Evolutionary conservation across 2,797 vertebrate genomes (phyloP).

Genomic region (Yasuhikotakia modesta): DNA sequence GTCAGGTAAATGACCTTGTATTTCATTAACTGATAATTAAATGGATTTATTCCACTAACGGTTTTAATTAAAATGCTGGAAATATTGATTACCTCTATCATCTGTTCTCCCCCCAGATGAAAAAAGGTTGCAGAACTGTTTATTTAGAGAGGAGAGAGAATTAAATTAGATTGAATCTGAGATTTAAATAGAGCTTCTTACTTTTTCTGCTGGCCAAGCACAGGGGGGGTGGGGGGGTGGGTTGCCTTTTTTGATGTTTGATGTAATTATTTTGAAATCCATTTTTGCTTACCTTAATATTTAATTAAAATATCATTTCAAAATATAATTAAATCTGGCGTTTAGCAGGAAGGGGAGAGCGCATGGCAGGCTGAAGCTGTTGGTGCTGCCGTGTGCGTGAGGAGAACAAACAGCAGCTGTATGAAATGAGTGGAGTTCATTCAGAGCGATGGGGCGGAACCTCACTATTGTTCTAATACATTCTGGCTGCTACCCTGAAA

Average conservation of each 20-base stretch:
- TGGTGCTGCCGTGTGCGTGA: constrained; percentile 1
- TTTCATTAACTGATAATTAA: constrained; percentile 99
- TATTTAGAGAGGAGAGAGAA: constrained; percentile 92
- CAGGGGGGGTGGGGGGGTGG: constrained; percentile 76
- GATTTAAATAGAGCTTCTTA: constrained; percentile 85
- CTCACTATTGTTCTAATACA: constrained; percentile 62
- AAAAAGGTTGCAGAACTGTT: constrained; percentile 92
- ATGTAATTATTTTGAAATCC: constrained; percentile 96
- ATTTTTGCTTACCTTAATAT: constrained; percentile 95
- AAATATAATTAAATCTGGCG: constrained; percentile 92
- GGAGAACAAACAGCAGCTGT: constrained; percentile 28
- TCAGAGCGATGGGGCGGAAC: constrained; percentile 55
- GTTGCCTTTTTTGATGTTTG: constrained; percentile 91
- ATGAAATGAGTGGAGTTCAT: constrained; percentile 53
- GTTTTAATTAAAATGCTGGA: constrained; percentile 99
- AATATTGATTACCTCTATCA: constrained; percentile 99
- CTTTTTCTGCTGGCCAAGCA: constrained; percentile 90
- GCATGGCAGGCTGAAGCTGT: constrained; percentile 67
- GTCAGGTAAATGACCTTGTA: constrained; percentile 98
- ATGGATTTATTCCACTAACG: constrained; percentile 99
- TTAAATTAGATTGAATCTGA: constrained; percentile 94
- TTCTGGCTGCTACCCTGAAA: constrained; percentile 60
- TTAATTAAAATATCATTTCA: constrained; percentile 99
- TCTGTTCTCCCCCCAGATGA: constrained; percentile 92
- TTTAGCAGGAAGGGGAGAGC: constrained; percentile 86